These are phyloP conservation scores for Calliopum simillimum DNA, from an alignment of 2,888 invertebrate genomes.

Conservation along the genomic window DNA sequence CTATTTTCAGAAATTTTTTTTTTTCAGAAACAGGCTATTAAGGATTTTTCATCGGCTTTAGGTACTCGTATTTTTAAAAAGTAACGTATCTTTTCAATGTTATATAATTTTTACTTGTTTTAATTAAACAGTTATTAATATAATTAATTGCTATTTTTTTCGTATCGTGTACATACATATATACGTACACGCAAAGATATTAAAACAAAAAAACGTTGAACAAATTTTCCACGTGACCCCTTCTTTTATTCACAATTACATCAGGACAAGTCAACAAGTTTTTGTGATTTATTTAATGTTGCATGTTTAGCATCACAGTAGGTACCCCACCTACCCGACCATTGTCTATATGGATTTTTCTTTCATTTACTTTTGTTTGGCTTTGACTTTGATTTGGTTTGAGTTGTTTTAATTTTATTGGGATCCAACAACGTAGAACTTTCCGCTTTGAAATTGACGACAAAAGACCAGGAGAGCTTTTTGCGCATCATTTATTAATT, in stretches of 20 bases:
- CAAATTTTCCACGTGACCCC: neutral
- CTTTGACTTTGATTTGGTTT: neutral
- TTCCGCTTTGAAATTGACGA: neutral
- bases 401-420: neutral
- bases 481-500: conserved; percentile 42
- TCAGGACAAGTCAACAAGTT: conserved; percentile 18
- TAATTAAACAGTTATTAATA: too few relatives aligned
- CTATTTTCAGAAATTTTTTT: neutral
- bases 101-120: too few relatives aligned
- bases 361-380: neutral
- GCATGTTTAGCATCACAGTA: too few relatives aligned
- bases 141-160: too few relatives aligned
- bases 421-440: neutral
- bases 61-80: too few relatives aligned
- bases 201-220: too few relatives aligned
- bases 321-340: neutral
- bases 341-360: neutral
- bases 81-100: too few relatives aligned
- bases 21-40: neutral
- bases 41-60: too few relatives aligned
- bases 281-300: too few relatives aligned
- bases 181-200: too few relatives aligned
- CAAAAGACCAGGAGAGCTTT: conserved; percentile 44
- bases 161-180: too few relatives aligned
- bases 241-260: neutral